Evolutionary conservation across 2,797 vertebrate species (phyloP).

Genomic region (Myotis daubentonii): DNA sequence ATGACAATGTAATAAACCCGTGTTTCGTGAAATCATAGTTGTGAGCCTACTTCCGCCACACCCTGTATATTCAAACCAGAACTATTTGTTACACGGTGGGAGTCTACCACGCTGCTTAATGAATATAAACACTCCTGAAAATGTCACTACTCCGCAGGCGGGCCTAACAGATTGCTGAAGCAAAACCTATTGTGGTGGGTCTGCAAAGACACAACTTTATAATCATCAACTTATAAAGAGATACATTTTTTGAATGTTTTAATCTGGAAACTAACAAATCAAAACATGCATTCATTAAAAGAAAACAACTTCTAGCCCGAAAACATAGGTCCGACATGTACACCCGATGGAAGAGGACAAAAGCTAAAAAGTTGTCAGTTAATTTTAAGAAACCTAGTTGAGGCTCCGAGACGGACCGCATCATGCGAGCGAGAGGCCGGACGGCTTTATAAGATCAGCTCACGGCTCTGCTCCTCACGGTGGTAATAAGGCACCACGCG

Average conservation of each 20-base stretch:
- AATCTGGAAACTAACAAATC: background rate
- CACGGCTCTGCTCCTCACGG: slow-evolving; percentile 32
- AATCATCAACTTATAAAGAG: background rate
- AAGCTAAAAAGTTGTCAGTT: background rate
- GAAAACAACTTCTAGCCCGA: background rate
- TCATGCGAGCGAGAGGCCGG: background rate
- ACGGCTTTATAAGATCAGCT: background rate
- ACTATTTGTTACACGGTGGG: background rate
- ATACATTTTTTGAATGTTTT: background rate
- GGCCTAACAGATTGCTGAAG: background rate
- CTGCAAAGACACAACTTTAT: background rate
- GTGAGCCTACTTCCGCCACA: background rate
- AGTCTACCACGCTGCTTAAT: background rate
- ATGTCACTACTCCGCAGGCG: background rate
- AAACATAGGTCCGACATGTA: background rate
- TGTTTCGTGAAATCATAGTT: background rate
- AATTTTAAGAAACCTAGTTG: background rate
- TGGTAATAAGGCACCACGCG: slow-evolving; percentile 16
- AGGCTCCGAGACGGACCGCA: background rate
- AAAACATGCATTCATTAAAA: background rate
- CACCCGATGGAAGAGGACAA: background rate
- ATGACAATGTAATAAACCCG: no score
- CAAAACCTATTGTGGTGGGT: background rate
- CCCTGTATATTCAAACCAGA: background rate
- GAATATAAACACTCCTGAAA: background rate